Conservation (phyloP, 2,888 invertebrate species). For the Acleris laterana region DNA sequence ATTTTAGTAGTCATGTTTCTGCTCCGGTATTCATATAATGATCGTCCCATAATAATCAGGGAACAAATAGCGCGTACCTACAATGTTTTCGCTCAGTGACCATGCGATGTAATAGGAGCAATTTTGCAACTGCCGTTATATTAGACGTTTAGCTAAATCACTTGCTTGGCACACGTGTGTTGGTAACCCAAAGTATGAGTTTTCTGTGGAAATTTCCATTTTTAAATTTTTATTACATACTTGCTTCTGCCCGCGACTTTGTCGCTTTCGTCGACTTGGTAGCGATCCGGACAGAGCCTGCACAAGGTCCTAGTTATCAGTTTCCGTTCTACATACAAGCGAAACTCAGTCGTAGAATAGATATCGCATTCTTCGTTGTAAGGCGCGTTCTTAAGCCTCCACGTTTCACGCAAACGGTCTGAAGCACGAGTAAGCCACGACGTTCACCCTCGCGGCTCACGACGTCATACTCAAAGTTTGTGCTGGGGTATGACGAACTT, state of each 20-base stretch:
- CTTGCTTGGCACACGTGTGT: background rate
- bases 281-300: too few species aligned
- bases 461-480: constrained; percentile 21
- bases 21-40: constrained; percentile 49
- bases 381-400: constrained; percentile 17
- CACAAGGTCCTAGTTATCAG: too few species aligned
- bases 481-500: background rate
- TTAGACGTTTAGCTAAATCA: background rate
- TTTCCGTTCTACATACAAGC: background rate
- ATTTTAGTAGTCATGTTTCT: constrained; percentile 56
- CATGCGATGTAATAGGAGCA: constrained; percentile 55
- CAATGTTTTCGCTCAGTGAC: constrained; percentile 69
- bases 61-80: constrained; percentile 44
- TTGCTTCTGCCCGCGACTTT: too few species aligned
- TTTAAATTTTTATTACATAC: too few species aligned
- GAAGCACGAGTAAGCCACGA: constrained; percentile 14
- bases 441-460: constrained; percentile 23
- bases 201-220: too few species aligned
- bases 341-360: constrained; percentile 21
- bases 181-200: too few species aligned
- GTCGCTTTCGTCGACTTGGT: too few species aligned
- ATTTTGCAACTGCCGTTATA: constrained; percentile 52
- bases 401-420: constrained; percentile 31
- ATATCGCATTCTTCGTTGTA: constrained; percentile 27
- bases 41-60: constrained; percentile 57